phyloP scores from a whole-genome alignment of 2,797 vertebrate genomes.

The Falco biarmicus region DNA sequence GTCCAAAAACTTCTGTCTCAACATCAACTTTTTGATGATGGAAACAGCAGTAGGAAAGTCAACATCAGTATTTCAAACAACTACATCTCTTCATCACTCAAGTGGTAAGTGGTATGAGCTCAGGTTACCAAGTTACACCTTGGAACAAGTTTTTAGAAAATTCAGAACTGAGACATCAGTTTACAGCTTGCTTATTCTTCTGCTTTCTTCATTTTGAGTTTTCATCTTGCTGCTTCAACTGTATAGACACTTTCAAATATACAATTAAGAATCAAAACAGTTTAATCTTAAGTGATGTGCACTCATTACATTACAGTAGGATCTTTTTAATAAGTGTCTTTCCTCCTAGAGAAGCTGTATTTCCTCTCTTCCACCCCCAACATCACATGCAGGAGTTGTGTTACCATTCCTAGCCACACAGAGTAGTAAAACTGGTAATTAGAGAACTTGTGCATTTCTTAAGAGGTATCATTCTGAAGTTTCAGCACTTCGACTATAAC shows the following conservation, averaged over 20 bases:
- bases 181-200: not conserved
- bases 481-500: not conserved
- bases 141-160: not conserved
- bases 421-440: not conserved
- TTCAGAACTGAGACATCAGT: not conserved
- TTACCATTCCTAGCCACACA: not conserved
- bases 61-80: not conserved
- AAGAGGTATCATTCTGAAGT: not conserved
- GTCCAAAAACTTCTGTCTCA: not conserved
- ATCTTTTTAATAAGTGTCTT: not conserved
- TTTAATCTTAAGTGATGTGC: not conserved
- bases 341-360: not conserved
- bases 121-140: not conserved
- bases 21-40: not conserved
- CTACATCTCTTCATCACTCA: not conserved
- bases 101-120: not conserved
- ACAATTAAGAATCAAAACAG: not conserved
- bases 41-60: not conserved
- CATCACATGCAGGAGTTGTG: not conserved
- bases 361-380: rapidly evolving
- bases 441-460: not conserved
- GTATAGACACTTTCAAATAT: not conserved
- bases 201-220: not conserved
- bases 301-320: not conserved
- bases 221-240: not conserved